Conservation (phyloP, 2,888 invertebrate species). For the Tipula helvola region DNA sequence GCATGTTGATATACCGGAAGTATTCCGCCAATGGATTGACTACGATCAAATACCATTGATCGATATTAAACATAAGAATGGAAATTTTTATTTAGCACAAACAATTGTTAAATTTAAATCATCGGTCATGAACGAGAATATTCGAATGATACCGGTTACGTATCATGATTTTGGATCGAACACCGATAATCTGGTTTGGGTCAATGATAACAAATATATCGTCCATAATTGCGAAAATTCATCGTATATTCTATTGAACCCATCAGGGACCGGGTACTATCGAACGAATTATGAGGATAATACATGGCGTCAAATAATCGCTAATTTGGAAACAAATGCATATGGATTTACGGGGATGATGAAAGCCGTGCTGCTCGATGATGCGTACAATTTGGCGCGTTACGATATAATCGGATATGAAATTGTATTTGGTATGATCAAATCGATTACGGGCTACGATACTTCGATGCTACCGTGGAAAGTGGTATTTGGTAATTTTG, state of each 20-base stretch:
- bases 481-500: not conserved
- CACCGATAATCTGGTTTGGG: constrained; percentile 7
- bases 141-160: not conserved
- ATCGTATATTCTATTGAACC: constrained; percentile 11
- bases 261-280: constrained; percentile 12
- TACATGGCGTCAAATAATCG: constrained; percentile 11
- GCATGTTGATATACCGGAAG: not conserved
- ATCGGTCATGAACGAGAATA: not conserved
- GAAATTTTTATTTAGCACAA: not conserved
- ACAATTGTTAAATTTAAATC: not conserved
- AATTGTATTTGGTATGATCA: constrained; percentile 12
- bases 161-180: constrained; percentile 7
- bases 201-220: not conserved
- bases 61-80: not conserved
- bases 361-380: constrained; percentile 12
- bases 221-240: not conserved
- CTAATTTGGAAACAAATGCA: constrained; percentile 4
- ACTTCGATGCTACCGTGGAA: constrained; percentile 11
- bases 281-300: constrained; percentile 12
- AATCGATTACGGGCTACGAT: constrained; percentile 11
- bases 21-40: constrained; percentile 10
- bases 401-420: constrained; percentile 12
- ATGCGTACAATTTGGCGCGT: constrained; percentile 13
- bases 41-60: constrained; percentile 12
- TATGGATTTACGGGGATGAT: constrained; percentile 11